Base-by-base conservation (phyloP, 2,113 vertebrate genomes). In the Trachemys scripta region DNA sequence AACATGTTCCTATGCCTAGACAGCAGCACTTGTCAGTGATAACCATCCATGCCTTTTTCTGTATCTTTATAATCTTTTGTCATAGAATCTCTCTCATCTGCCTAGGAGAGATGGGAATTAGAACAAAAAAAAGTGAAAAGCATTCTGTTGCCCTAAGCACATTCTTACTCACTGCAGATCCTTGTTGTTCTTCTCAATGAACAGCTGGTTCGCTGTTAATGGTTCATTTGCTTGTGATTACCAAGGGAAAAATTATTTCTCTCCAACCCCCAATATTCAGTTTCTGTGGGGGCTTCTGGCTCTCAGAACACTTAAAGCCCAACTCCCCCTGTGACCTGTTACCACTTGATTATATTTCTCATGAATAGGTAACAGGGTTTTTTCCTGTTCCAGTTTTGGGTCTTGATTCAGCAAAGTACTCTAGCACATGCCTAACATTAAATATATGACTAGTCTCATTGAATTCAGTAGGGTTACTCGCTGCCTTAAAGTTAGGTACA, bases 331-430 rank as follows among this genome's bases (percentile, higher is more conserved):
- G 0, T 1, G n/a, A 8, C 53, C 49, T 51, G 24, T 5, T 51
- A 5, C 42, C 6, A 0, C 0, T 0, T n/a, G 1, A 31, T 42
- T 22, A 0, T 4, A 10, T 80, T 3, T 8, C 31, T 56, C 0
- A 0, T 2, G 51, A 6, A 51, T 10, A n/a, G 29, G 86, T 45
- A 24, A 7, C 3, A 16, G 45, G 6, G 47, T 45, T 31, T 20
- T 1, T 62, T 84, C 72, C 35, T 47, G 24, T 42, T 80, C n/a
- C 31, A 35, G 1, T 27, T 47, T 45, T 47, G 45, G 17, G 75
- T 25, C 38, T 45, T 27, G 24, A 47, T 47, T 78, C 75, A 59
- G 2, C 2, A 80, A 7, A 53, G 82, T 53, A 38, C 49, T 75
- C 8, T 10, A 47, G 57, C 2, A 38, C 7, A 25, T 0, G 51